Evolutionary conservation across 2,113 vertebrate genomes (phyloP), one percentile per base, ranked within the genome.

Genomic region (Sylvietta virens): DNA sequence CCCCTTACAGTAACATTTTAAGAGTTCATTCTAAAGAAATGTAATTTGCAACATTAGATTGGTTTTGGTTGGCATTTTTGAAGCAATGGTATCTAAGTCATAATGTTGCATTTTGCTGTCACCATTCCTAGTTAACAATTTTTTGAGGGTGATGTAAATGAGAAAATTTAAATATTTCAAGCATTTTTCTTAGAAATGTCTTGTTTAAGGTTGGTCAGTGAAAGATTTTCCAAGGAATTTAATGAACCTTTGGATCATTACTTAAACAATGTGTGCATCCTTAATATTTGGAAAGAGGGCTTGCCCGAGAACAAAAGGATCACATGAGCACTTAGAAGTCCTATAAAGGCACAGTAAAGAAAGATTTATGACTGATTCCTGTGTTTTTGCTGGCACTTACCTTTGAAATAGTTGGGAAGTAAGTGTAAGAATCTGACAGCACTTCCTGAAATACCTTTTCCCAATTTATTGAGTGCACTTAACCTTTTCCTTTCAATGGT

Each of bases 401-500:
- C 76, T 90, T 93, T 95, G 86, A 95, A 95, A 87, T 58, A 74
- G 44, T 81, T 60, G 78, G 44, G 45, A 96, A n/a, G 66, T 86
- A 74, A 86, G 56, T 60, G 31, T 76, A 92, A 64, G 47, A 83
- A 56, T 70, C 17, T 81, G 81, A 85, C 44, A 88, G 56, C 40
- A 56, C 88, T 95, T 93, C 90, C 81, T 90, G 67, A 86, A 96
- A 71, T 60, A 56, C 15, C 22, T 27, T 83, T 83, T 90, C 66
- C 54, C 30, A 74, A 33, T 54, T 28, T 85, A 24, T 12, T 88
- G 42, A 71, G 51, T 90, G 47, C 51, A 71, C 60, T 94, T 95
- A 93, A 86, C 67, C 85, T 86, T 94, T 90, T 86, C 15, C 26
- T 72, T 86, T 79, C 56, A 77, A 57, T 50, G 20, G 26, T 22